Evolutionary conservation across 2,888 invertebrate species (phyloP).

Genomic region (Sicus ferrugineus): DNA sequence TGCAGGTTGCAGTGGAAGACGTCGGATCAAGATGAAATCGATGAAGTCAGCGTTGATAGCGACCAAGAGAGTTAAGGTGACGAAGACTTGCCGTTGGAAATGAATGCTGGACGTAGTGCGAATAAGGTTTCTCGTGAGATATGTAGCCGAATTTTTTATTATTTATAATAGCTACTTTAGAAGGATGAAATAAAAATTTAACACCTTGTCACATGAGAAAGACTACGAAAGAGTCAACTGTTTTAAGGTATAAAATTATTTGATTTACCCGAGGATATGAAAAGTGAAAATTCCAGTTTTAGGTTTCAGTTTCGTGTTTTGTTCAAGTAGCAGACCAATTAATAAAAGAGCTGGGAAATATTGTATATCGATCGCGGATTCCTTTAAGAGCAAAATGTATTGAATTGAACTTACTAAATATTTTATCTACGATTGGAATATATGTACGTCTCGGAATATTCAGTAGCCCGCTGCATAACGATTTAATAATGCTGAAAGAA

Average conservation of each 20-base stretch:
- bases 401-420: constrained; percentile 95
- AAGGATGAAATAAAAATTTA: constrained; percentile 90
- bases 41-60: constrained; percentile 68
- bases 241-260: constrained; percentile 70
- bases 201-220: constrained; percentile 89
- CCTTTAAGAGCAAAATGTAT: constrained; percentile 90
- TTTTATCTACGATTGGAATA: constrained; percentile 99
- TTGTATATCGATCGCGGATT: constrained; percentile 97
- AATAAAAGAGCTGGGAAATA: constrained; percentile 99
- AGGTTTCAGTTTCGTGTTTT: constrained; percentile 94
- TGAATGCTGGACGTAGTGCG: constrained; percentile 80
- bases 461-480: constrained; percentile 94
- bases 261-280: too few species aligned
- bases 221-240: constrained; percentile 97
- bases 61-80: constrained; percentile 76
- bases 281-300: background rate
- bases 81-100: constrained; percentile 84
- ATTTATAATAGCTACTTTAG: constrained; percentile 54
- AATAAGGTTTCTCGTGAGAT: constrained; percentile 69
- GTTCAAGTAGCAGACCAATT: constrained; percentile 98
- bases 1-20: constrained; percentile 61
- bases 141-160: constrained; percentile 7
- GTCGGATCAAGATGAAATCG: constrained; percentile 65
- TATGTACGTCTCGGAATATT: constrained; percentile 95
- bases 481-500: constrained; percentile 89